Conservation (phyloP, 2,797 vertebrate species). For the Balearica regulorum region DNA sequence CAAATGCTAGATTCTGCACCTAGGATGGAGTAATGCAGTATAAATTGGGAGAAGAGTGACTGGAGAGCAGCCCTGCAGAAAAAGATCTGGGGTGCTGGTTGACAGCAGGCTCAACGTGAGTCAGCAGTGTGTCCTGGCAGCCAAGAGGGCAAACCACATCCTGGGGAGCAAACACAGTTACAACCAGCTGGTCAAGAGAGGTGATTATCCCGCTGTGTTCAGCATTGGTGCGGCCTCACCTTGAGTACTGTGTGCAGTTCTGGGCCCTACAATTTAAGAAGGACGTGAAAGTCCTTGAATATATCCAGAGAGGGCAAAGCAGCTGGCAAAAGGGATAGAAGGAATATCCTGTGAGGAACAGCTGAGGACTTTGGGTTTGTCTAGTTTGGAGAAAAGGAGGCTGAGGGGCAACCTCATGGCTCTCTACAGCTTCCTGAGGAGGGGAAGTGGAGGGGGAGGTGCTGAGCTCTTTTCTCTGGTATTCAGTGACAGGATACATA, state of each 20-base stretch:
- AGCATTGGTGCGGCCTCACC: rapidly evolving
- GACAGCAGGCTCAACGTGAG: rapidly evolving
- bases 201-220: not conserved
- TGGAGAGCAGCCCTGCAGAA: not conserved
- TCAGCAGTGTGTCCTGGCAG: not conserved
- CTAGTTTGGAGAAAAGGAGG: not conserved
- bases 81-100: not conserved
- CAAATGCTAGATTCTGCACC: rapidly evolving
- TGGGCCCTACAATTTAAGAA: too few species aligned
- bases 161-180: not conserved
- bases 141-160: not conserved
- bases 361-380: not conserved
- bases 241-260: too few species aligned
- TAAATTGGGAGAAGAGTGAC: not conserved
- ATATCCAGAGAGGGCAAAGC: not conserved
- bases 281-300: too few species aligned
- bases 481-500: rapidly evolving
- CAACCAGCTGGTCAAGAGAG: not conserved
- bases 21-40: not conserved
- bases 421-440: not conserved
- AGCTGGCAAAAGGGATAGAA: not conserved
- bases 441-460: not conserved
- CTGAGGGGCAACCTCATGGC: rapidly evolving
- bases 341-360: not conserved
- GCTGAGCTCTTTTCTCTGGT: not conserved